Evolutionary conservation across 2,888 invertebrate genomes (phyloP).

Genomic region (Lasioglossum vierecki): DNA sequence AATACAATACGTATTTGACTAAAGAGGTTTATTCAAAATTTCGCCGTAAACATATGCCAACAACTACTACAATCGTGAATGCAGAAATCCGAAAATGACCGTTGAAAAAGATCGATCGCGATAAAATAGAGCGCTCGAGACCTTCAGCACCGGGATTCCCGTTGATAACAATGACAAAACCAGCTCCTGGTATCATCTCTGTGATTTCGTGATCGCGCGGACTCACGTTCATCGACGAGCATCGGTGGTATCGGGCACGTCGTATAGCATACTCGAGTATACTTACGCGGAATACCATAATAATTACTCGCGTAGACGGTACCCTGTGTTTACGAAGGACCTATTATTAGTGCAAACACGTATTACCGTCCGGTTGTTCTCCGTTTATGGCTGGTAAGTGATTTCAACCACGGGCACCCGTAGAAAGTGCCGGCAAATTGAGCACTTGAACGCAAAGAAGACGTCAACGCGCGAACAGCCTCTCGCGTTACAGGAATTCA

Average conservation of each 20-base stretch:
- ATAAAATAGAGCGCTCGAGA: neutral
- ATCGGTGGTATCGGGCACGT: slow-evolving; percentile 4
- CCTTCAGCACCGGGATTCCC: neutral
- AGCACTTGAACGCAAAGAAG: slow-evolving; percentile 63
- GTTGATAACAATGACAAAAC: neutral
- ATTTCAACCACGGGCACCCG: slow-evolving; percentile 65
- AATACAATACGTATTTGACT: no score
- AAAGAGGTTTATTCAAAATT: no score
- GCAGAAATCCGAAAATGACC: neutral
- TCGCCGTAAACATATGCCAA: no score
- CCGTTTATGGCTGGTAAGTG: slow-evolving; percentile 67
- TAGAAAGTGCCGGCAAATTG: slow-evolving; percentile 66
- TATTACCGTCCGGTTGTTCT: slow-evolving; percentile 65
- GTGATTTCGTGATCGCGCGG: slow-evolving; percentile 18
- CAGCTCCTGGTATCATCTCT: neutral
- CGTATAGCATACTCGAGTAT: slow-evolving; percentile 14
- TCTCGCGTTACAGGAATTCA: slow-evolving; percentile 46
- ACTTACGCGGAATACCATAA: slow-evolving; percentile 54
- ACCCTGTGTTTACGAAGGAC: slow-evolving; percentile 66
- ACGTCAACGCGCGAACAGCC: slow-evolving; percentile 54
- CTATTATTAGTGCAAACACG: slow-evolving; percentile 69
- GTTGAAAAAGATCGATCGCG: neutral
- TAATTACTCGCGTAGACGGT: slow-evolving; percentile 64
- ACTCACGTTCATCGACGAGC: slow-evolving; percentile 49
- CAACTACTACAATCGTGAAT: no score